Evolutionary conservation across 2,797 vertebrate species (phyloP).

Genomic region (Mustela erminea): DNA sequence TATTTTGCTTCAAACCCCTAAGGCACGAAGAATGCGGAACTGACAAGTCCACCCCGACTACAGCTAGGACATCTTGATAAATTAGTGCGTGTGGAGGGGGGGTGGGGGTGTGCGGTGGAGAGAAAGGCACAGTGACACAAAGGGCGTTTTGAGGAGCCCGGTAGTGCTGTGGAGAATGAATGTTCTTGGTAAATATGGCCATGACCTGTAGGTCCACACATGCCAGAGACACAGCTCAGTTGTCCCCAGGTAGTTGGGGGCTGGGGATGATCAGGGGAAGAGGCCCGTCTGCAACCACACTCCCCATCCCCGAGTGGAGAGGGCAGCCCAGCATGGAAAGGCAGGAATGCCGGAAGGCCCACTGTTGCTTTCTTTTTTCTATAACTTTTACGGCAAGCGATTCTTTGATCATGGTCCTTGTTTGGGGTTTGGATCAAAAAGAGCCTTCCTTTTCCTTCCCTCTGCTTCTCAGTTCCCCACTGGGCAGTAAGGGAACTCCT

Average conservation of each 20-base stretch:
- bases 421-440: constrained; percentile 16
- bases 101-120: background rate
- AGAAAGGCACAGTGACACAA: constrained; percentile 84
- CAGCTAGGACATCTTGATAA: constrained; percentile 87
- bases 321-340: background rate
- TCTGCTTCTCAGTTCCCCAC: background rate
- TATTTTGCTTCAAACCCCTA: constrained; percentile 82
- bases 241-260: constrained; percentile 74
- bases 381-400: background rate
- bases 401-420: constrained; percentile 40
- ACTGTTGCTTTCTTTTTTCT: constrained; percentile 10
- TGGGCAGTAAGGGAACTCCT: background rate
- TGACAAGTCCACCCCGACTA: constrained; percentile 59
- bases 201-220: constrained; percentile 79
- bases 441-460: constrained; percentile 40
- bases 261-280: background rate
- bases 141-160: constrained; percentile 85
- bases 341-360: background rate
- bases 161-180: constrained; percentile 77
- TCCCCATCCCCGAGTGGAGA: background rate
- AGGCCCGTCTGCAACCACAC: background rate
- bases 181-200: constrained; percentile 84
- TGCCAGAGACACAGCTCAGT: constrained; percentile 71
- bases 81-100: constrained; percentile 78
- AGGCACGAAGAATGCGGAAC: constrained; percentile 86